These are phyloP conservation scores for Collichthys lucidus DNA, from an alignment of 2,113 vertebrate genomes.

Conservation along the genomic window DNA sequence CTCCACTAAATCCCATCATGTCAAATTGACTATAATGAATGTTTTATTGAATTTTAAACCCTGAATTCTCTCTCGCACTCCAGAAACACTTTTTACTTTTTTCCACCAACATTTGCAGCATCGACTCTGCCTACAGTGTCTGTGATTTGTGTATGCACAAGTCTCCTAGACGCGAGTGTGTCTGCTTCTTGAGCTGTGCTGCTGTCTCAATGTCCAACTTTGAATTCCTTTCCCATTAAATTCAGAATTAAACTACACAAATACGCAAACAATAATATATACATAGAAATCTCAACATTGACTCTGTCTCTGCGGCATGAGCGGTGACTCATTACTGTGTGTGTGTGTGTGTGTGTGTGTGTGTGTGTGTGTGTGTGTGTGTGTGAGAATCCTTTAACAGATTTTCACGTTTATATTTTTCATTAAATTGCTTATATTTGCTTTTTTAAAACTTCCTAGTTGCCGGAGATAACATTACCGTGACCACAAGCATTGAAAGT, in stretches of 20 bases:
- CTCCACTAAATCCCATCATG: neutral
- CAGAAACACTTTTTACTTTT: neutral
- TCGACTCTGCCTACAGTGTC: neutral
- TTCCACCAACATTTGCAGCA: neutral
- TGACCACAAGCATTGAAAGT: slow-evolving; percentile 15
- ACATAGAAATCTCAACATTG: neutral
- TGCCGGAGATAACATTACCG: neutral
- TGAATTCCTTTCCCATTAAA: neutral
- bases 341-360: no score
- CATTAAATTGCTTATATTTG: slow-evolving; percentile 4
- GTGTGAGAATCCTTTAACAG: slow-evolving; percentile 3
- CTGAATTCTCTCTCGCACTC: neutral
- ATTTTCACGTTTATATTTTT: slow-evolving; percentile 20
- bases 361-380: no score
- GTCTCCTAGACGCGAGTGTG: neutral
- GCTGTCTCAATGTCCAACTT: neutral
- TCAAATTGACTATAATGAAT: neutral
- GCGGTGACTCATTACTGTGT: neutral
- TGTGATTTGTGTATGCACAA: neutral
- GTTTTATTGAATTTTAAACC: neutral
- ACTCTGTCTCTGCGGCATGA: neutral
- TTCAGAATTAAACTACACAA: neutral
- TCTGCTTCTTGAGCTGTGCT: slow-evolving; percentile 1
- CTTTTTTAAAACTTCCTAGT: neutral
- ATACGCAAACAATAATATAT: neutral